Percentiles rank a stretch among this genome's conserved stretches.
Evolutionary conservation across 2,113 vertebrate species (phyloP).

Genomic region (Macrotis lagotis): DNA sequence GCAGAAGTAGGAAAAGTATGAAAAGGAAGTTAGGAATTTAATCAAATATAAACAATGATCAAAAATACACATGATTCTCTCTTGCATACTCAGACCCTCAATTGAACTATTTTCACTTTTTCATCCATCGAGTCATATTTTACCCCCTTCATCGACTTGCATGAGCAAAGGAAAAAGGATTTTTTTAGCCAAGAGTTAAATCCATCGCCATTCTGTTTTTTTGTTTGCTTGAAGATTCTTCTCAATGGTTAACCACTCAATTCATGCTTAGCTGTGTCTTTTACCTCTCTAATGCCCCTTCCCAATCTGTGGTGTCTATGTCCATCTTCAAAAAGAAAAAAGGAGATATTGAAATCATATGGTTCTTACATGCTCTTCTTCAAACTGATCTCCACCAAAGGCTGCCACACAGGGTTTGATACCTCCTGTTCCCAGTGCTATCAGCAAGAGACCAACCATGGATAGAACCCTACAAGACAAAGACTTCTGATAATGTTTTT

Average conservation of each 20-base stretch:
- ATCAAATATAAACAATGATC: no score
- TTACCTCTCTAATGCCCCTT: background rate
- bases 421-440: constrained; percentile 96
- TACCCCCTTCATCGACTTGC: background rate
- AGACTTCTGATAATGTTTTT: constrained; percentile 5
- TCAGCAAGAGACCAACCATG: constrained; percentile 92
- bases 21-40: constrained; percentile 30
- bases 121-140: background rate
- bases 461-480: constrained; percentile 87
- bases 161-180: constrained; percentile 3
- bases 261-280: background rate
- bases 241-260: background rate
- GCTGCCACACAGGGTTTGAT: constrained; percentile 99
- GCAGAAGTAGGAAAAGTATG: background rate
- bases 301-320: background rate
- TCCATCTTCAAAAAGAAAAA: background rate
- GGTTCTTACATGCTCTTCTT: constrained; percentile 91
- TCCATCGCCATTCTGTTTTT: constrained; percentile 10
- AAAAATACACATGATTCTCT: constrained; percentile 10
- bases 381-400: constrained; percentile 98
- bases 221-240: background rate
- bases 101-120: background rate
- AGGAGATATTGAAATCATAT: constrained; percentile 40
- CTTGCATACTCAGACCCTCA: constrained; percentile 18
- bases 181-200: background rate